These are phyloP conservation scores for Chaetops frenatus DNA, from an alignment of 2,113 vertebrate species.

Conservation along the genomic window DNA sequence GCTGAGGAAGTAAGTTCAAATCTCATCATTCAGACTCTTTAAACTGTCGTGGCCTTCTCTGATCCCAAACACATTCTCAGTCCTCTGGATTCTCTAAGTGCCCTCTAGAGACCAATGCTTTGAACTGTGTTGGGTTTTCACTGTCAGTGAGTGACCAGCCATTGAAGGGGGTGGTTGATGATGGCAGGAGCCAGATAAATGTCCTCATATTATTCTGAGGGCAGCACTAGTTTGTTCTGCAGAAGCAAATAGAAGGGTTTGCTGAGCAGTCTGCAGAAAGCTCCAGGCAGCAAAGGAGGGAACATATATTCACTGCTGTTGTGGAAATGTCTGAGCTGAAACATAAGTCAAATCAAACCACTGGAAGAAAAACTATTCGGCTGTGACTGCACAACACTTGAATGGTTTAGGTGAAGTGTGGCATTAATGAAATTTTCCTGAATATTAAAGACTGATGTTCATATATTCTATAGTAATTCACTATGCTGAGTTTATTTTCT, in stretches of 20 bases:
- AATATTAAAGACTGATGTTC: neutral
- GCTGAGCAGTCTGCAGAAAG: neutral
- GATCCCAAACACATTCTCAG: neutral
- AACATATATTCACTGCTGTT: neutral
- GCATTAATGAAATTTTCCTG: neutral
- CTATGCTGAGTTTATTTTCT: neutral
- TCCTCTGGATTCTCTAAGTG: neutral
- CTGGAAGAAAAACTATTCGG: neutral
- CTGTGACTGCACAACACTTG: neutral
- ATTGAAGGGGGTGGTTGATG: neutral
- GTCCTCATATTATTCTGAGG: neutral
- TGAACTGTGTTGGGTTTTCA: neutral
- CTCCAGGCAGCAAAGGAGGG: neutral
- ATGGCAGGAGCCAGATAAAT: neutral
- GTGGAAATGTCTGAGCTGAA: neutral
- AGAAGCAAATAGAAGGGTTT: neutral
- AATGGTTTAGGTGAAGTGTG: neutral
- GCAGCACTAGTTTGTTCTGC: neutral
- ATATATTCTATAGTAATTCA: neutral
- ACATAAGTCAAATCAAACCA: neutral
- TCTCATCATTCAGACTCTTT: neutral
- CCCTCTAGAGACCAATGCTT: conserved; percentile 12
- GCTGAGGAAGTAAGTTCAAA: neutral
- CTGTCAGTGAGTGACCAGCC: neutral
- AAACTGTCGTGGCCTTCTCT: neutral